Conservation (phyloP, 2,113 vertebrate species). For the Stictonetta naevosa region DNA sequence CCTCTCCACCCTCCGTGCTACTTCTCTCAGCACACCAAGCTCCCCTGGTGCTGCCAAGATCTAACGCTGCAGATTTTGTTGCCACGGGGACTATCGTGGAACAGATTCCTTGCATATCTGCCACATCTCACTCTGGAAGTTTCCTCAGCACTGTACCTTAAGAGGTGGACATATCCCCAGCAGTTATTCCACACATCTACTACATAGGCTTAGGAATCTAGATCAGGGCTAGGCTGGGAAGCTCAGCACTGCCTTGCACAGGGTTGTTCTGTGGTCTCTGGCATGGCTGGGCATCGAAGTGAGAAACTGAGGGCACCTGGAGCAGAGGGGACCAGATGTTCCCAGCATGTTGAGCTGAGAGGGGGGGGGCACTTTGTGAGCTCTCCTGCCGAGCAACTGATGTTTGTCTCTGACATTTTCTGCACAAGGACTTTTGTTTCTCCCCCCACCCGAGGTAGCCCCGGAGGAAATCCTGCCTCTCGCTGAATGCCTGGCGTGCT, state of each 20-base stretch:
- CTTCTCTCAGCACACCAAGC: no score
- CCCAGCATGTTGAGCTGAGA: not conserved
- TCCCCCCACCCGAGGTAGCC: not conserved
- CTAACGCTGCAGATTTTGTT: no score
- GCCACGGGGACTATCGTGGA: no score
- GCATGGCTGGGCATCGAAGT: not conserved
- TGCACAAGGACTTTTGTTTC: not conserved
- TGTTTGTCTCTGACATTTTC: not conserved
- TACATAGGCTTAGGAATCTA: not conserved
- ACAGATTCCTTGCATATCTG: no score
- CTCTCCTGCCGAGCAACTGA: not conserved
- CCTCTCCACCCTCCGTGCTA: no score
- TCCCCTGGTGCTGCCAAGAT: no score
- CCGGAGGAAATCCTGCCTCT: not conserved
- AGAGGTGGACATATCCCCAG: no score
- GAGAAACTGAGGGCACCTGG: not conserved
- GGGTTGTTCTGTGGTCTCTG: not conserved
- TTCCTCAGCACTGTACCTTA: no score
- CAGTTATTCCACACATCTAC: no score
- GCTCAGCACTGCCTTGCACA: not conserved
- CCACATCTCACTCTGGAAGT: no score
- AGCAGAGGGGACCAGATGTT: not conserved
- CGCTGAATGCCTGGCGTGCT: not conserved
- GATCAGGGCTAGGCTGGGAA: not conserved
- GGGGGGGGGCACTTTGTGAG: not conserved